phyloP scores from a whole-genome alignment of 2,113 vertebrate species.

The Pica pica region DNA sequence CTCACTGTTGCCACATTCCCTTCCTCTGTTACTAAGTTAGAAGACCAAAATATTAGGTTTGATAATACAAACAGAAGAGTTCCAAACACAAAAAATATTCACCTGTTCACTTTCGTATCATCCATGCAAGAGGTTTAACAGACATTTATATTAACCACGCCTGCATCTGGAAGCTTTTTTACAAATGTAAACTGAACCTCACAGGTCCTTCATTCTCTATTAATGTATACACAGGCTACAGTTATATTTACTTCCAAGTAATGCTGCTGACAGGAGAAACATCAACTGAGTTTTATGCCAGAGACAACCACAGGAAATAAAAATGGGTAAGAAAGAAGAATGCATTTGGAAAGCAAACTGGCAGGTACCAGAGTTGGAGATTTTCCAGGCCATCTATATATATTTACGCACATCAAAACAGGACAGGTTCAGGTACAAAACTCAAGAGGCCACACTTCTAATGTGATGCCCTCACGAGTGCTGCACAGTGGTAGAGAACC shows the following conservation, averaged over 20 bases:
- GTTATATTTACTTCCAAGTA: background rate
- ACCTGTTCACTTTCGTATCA: background rate
- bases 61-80: background rate
- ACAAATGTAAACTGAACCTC: background rate
- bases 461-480: background rate
- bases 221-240: background rate
- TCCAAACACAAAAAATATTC: background rate
- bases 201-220: background rate
- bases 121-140: background rate
- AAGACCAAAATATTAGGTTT: background rate
- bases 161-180: background rate
- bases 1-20: background rate
- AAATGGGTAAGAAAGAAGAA: slow-evolving; percentile 6
- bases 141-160: background rate
- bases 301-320: background rate
- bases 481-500: background rate
- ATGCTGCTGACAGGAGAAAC: background rate
- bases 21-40: background rate
- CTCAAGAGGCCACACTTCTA: background rate
- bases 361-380: background rate
- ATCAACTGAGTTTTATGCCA: background rate
- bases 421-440: background rate
- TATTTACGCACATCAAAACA: slow-evolving; percentile 6
- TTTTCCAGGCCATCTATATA: background rate
- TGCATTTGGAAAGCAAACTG: background rate